Evolutionary conservation across 2,888 invertebrate genomes (phyloP).

Genomic region (Drosophila rubida): DNA sequence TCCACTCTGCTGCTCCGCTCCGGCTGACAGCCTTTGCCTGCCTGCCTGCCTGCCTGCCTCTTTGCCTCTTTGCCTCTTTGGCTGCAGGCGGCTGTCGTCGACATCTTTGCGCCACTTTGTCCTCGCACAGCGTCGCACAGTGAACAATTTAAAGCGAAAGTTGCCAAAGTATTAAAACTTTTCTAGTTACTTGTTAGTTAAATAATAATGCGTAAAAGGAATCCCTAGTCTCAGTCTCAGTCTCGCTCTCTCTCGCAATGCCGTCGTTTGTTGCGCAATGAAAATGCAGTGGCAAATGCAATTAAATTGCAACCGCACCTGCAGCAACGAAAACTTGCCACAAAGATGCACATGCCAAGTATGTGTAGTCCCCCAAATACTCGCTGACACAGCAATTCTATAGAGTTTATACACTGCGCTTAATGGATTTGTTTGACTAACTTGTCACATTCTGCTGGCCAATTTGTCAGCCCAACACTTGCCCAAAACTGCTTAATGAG

Average conservation of each 20-base stretch:
- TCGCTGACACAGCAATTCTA: neutral
- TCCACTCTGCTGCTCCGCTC: neutral
- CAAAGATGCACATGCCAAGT: too few relatives aligned
- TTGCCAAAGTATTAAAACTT: constrained; percentile 74
- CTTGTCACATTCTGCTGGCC: neutral
- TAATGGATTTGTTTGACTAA: neutral
- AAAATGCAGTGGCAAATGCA: constrained; percentile 58
- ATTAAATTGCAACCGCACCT: constrained; percentile 69
- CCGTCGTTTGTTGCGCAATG: constrained; percentile 9
- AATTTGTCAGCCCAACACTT: constrained; percentile 14
- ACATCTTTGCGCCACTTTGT: constrained; percentile 67
- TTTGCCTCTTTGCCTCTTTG: constrained; percentile 8
- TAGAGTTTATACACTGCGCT: too few relatives aligned
- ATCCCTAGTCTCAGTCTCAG: constrained; percentile 35
- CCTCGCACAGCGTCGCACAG: constrained; percentile 46
- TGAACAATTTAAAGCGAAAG: constrained; percentile 76
- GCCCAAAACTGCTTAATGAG: constrained; percentile 3
- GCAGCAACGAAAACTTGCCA: constrained; percentile 27
- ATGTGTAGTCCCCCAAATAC: too few relatives aligned
- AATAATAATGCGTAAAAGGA: constrained; percentile 77
- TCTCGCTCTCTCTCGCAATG: neutral
- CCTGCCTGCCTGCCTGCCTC: neutral
- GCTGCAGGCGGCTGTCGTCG: constrained; percentile 52
- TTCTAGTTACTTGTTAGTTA: constrained; percentile 80
- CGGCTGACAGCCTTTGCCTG: constrained; percentile 16